Base-by-base conservation (phyloP, 2,113 vertebrate species). In the Pongo pygmaeus region DNA sequence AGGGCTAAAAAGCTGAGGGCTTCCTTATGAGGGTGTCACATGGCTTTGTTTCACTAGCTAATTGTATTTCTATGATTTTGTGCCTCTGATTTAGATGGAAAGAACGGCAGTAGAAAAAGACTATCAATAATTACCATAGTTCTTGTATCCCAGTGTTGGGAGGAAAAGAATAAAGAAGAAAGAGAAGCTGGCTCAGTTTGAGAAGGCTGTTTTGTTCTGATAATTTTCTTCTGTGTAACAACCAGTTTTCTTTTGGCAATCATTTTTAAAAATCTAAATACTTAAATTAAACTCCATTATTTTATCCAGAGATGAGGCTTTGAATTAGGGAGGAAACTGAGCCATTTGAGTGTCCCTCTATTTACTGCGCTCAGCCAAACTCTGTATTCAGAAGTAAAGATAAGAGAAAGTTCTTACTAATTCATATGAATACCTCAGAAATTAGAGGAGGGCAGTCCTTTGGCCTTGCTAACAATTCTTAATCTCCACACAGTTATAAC, bases 231-330 rank as follows among this genome's bases (percentile, higher is more conserved):
- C 89, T 55, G 16, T 61, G 55, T 74, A 87, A 46, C 38, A 96
- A 93, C 43, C 7, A 70, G 3, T 30, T 78, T 61, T 84, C 75
- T 43, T 92, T 70, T 55, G 35, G 18, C 30, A 93, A 97, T 93
- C 61, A 93, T 86, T 97, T 90, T 1, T 30, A 94, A 90, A 93
- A 87, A 72, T 80, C 43, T n/a, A 86, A 95, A 90, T 92, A 50
- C 27, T 43, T 95, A 94, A 90, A 95, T 92, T 85, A 84, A 94
- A 88, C 46, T 87, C 70, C 46, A 52, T 93, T 97, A 72, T 96
- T 92, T 89, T 74, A 48, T 77, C 64, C 74, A 92, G 55, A 77
- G 64, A 87, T 74, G 77, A 74, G 48, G 78, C 74, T 97, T 96
- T 95, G 64, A 87, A 69, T 61, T 80, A 94, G 40, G 94, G 69